Conservation (phyloP, 2,888 invertebrate species). For the Ectemnius continuus region DNA sequence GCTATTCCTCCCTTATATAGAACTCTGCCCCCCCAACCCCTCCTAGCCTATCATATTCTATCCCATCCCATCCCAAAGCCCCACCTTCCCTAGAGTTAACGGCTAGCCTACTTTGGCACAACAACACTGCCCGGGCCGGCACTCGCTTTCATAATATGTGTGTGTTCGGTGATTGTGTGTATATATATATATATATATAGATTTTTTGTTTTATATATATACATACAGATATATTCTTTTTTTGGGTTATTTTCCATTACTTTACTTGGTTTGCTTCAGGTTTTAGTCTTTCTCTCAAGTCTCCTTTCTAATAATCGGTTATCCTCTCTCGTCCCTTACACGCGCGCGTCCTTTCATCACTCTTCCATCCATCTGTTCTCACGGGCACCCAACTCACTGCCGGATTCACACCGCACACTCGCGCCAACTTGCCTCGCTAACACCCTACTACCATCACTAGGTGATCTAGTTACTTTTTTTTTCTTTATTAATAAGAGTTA, state of each 20-base stretch:
- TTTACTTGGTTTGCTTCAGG: conserved; percentile 32
- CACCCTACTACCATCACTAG: conserved; percentile 50
- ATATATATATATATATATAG: too few relatives aligned
- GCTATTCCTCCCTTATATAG: conserved; percentile 20
- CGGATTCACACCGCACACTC: conserved; percentile 23
- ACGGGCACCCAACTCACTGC: conserved; percentile 31
- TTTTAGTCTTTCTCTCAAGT: conserved; percentile 39
- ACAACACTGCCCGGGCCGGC: conserved; percentile 72
- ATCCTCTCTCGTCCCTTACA: conserved; percentile 12
- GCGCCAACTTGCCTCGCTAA: conserved; percentile 36
- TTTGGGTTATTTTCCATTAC: conserved; percentile 36
- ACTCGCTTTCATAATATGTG: conserved; percentile 70
- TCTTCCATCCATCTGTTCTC: conserved; percentile 33
- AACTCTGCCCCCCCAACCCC: conserved; percentile 17
- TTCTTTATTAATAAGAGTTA: conserved; percentile 71
- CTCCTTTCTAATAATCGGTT: not conserved
- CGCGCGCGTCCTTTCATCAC: conserved; percentile 15
- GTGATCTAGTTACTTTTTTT: conserved; percentile 54
- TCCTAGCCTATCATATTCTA: conserved; percentile 24
- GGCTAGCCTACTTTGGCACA: conserved; percentile 77
- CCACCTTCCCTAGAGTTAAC: conserved; percentile 49
- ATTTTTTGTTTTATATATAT: too few relatives aligned
- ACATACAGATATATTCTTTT: conserved; percentile 28
- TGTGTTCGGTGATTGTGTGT: conserved; percentile 19
- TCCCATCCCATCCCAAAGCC: conserved; percentile 27